Base-by-base conservation (phyloP, 2,888 invertebrate genomes). In the Chalcosyrphus nemorum region DNA sequence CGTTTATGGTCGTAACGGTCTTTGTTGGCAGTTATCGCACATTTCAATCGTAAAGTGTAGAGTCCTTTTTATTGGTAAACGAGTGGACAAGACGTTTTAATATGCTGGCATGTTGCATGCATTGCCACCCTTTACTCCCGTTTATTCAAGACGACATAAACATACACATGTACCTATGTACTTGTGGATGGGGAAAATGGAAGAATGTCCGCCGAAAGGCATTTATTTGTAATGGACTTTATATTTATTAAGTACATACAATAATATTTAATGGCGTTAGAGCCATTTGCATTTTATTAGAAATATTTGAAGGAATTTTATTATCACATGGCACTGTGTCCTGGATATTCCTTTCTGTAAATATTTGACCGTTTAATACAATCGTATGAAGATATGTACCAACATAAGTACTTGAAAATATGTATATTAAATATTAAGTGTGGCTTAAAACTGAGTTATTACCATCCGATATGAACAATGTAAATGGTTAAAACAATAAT, bases 11-110 rank as follows among this genome's bases (percentile, higher is more conserved):
- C 32, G 29, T 61, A n/a, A n/a, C n/a, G n/a, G n/a, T 61, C 59
- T 27, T 43, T 52, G 59, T 65, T 61, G 70, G 71, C 78, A 70
- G 27, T 65, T 59, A 66, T 78, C 57, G 17, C 47, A 76, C 56
- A 76, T 65, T 68, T 68, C 61, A 59, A 61, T 66, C 45, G 54
- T 59, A 43, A 72, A 72, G 43, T 72, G 61, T 32, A 32, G 43
- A 61, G 52, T 65, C 43, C 61, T 63, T 61, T 57, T 59, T 70
- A 52, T 76, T 50, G 77, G 32, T 35, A 59, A 24, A 66, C 54
- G 72, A 68, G 66, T 74, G 74, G 72, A 74, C 82, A 82, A 47
- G 27, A 57, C 63, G 57, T 61, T 66, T 71, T 61, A 59, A 72
- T 81, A 43, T 71, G 29, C 50, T 54, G 47, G 54, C 45, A 66